phyloP scores from a whole-genome alignment of 2,113 vertebrate species.

The Rhynchopsitta pachyrhyncha region DNA sequence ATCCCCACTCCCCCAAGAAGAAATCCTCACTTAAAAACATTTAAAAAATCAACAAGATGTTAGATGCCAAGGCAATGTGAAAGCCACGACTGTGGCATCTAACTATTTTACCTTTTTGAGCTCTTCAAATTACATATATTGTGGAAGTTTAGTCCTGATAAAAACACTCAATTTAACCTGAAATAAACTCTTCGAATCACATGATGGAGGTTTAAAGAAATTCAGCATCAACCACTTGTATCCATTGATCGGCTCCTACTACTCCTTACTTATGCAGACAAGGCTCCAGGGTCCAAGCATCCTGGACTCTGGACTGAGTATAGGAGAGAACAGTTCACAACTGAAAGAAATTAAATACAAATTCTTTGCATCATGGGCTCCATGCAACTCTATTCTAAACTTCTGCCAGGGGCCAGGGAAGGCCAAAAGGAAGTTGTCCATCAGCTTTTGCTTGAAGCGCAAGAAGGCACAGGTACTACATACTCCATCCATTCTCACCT shows the following conservation, averaged over 20 bases:
- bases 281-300: fast-evolving
- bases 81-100: not conserved
- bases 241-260: not conserved
- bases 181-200: not conserved
- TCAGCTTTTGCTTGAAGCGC: not conserved
- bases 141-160: not conserved
- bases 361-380: not conserved
- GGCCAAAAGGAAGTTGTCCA: not conserved
- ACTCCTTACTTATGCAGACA: not conserved
- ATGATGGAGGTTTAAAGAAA: not conserved
- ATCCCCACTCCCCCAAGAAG: not conserved
- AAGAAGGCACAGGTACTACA: not conserved
- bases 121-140: not conserved
- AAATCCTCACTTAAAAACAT: not conserved
- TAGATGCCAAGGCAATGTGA: not conserved
- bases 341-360: not conserved
- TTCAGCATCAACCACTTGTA: not conserved
- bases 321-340: not conserved
- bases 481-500: not conserved
- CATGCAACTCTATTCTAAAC: not conserved
- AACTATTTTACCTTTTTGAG: not conserved
- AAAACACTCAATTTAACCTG: not conserved
- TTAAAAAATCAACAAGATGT: not conserved
- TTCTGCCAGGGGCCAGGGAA: not conserved
- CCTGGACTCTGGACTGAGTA: not conserved